Conservation (phyloP, 2,113 vertebrate species). For the Sphyrna mokarran region DNA sequence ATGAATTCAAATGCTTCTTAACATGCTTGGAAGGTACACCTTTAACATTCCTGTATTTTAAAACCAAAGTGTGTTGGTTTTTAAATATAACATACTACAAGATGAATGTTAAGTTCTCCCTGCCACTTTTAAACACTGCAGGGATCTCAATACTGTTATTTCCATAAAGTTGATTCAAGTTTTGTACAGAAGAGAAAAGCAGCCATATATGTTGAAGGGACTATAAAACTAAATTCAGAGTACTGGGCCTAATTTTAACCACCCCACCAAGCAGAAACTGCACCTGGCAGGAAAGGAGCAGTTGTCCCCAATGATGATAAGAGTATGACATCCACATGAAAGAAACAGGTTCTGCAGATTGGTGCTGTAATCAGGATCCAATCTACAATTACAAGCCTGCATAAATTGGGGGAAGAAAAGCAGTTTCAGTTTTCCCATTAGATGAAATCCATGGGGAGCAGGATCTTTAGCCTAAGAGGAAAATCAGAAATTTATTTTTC, state of each 20-base stretch:
- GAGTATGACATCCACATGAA: neutral
- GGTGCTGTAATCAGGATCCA: neutral
- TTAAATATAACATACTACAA: neutral
- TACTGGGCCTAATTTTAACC: neutral
- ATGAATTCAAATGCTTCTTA: neutral
- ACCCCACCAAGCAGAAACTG: neutral
- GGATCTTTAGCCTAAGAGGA: neutral
- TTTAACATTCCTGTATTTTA: neutral
- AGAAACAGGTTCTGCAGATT: neutral
- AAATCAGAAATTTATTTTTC: neutral
- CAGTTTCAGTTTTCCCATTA: neutral
- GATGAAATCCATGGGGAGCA: neutral
- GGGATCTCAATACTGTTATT: neutral
- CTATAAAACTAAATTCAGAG: neutral
- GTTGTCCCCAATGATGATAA: neutral
- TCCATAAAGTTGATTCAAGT: neutral
- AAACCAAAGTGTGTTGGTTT: neutral
- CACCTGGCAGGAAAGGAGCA: neutral
- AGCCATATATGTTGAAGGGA: neutral
- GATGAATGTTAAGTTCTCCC: neutral
- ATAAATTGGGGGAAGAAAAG: neutral
- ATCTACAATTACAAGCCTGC: neutral
- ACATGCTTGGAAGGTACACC: neutral
- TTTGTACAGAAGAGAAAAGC: neutral
- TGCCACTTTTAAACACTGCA: neutral